Conservation (phyloP, 2,888 invertebrate genomes). For the Pristionchus maxplancki region DNA sequence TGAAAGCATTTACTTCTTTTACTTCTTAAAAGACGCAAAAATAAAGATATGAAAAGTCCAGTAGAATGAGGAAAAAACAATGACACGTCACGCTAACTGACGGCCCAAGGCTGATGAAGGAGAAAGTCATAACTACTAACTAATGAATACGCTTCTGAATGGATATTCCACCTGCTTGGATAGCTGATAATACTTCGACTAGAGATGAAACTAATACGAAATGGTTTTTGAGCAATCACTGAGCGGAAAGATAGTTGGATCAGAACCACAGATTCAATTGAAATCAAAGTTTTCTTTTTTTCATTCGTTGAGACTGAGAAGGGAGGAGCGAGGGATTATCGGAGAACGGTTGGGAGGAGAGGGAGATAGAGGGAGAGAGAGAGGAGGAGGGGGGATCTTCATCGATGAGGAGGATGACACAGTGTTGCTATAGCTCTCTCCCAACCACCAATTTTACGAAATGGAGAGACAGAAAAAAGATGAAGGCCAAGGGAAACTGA, state of each 20-base stretch:
- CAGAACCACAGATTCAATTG: not conserved
- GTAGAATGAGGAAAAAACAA: not conserved
- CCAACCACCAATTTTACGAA: not conserved
- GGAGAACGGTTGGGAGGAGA: not conserved
- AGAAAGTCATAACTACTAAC: not conserved
- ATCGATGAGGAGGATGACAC: not conserved
- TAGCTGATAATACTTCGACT: not conserved
- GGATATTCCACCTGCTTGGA: not conserved
- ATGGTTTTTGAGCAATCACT: not conserved
- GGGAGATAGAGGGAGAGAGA: not conserved
- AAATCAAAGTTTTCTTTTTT: not conserved
- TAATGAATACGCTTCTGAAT: not conserved
- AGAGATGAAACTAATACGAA: not conserved
- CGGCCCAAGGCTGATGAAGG: not conserved
- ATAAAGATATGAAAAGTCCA: not conserved
- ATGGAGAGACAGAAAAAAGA: not conserved
- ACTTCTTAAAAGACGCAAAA: not conserved
- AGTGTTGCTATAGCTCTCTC: constrained; percentile 17
- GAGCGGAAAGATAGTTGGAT: not conserved
- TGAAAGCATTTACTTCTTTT: constrained; percentile 47
- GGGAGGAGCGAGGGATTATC: not conserved
- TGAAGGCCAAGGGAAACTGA: no score
- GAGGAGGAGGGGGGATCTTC: not conserved
- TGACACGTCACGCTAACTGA: not conserved
- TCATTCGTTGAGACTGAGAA: not conserved